Evolutionary conservation across 2,888 invertebrate genomes (phyloP), one percentile per base, ranked within the genome.

Genomic region (Sarcophaga caerulescens): DNA sequence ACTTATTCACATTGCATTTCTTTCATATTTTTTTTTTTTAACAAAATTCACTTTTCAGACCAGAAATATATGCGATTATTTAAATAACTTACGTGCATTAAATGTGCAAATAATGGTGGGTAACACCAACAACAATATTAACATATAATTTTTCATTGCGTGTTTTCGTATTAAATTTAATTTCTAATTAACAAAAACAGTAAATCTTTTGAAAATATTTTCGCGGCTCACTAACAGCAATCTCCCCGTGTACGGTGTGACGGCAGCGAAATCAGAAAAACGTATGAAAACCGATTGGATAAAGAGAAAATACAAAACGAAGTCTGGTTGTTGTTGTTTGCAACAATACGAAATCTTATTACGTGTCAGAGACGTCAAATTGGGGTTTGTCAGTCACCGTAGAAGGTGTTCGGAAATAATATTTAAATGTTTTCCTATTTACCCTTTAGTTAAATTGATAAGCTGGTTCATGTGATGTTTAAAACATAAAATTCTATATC

Each of bases 101-200:
- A 96, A 94, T 89, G 95, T 95, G 89, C 96, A 94, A 88, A 97
- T 94, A 68, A 96, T 94, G 52, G 96, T 95, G 89, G 97, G 96
- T 88, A 97, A 93, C 89, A 96, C 95, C 90, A 97, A 91, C 80
- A 97, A 91, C 87, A 94, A 91, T 71, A 96, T 92, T 90, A 97
- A 93, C 92, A 95, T 94, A 90, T 96, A 94, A 90, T 95, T 94
- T 93, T 95, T 96, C 97, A 97, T 97, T 66, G 88, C 88, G 52
- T 60, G 12, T 88, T 81, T 68, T 77, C 57, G 45, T 60, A 52
- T 14, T 52, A 52, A 52, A n/a, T 71, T 81, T 69, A 76, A 74
- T 68, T 71, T 60, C 21, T 60, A 45, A 17, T 57, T 71, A 74
- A 35, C 35, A 35, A 66, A 71, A 73, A 45, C 35, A 75, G 45